Evolutionary conservation across 2,113 vertebrate genomes (phyloP).

Genomic region (Myanophis thanlyinensis): DNA sequence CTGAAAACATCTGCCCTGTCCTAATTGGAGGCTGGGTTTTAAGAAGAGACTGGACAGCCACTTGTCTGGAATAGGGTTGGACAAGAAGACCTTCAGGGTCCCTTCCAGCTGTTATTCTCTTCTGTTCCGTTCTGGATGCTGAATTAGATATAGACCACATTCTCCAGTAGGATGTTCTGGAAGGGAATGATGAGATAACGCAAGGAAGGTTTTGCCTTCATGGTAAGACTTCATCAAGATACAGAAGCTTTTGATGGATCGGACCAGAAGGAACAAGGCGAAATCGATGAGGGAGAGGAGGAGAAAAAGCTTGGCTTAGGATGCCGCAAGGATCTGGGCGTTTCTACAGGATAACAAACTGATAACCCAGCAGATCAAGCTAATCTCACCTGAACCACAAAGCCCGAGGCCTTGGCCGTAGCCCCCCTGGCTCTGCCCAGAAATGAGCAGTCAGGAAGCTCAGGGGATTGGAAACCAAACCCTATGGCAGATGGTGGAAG

Average conservation of each 20-base stretch:
- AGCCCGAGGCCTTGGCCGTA: not conserved
- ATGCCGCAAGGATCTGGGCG: not conserved
- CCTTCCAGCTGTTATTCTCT: not conserved
- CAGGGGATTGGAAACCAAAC: not conserved
- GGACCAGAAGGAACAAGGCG: not conserved
- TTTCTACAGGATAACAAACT: not conserved
- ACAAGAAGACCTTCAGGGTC: not conserved
- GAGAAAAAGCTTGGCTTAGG: not conserved
- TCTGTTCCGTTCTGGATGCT: not conserved
- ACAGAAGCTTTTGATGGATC: not conserved
- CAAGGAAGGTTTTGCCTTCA: not conserved
- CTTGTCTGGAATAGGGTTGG: not conserved
- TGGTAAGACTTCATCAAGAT: not conserved
- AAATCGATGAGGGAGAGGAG: not conserved
- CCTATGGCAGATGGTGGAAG: not conserved
- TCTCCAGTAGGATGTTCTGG: not conserved
- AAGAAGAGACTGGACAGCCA: not conserved
- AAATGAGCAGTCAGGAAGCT: not conserved
- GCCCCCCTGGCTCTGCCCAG: not conserved
- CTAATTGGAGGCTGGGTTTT: not conserved
- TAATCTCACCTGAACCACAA: not conserved
- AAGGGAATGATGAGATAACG: not conserved
- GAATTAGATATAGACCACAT: not conserved
- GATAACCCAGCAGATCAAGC: not conserved
- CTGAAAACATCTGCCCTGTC: not conserved